phyloP scores from a whole-genome alignment of 1,140 invertebrate species.

The Eurosta solidaginis region DNA sequence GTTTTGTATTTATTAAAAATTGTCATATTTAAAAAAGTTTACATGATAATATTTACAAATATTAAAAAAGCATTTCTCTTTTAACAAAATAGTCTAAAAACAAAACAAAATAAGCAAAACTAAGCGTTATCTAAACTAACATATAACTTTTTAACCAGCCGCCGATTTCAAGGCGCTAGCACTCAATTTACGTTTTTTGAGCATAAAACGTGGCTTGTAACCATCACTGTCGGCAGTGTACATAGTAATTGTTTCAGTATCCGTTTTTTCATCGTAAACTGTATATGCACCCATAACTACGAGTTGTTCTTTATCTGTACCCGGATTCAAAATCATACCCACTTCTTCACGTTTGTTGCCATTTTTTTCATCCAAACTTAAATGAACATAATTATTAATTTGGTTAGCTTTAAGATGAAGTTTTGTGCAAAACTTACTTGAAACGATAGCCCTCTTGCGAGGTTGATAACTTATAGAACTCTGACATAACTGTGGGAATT shows the following conservation, averaged over 20 bases:
- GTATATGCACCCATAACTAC: constrained; percentile 53
- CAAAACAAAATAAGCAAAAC: background rate
- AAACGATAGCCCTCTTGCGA: constrained; percentile 49
- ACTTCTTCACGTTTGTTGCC: constrained; percentile 52
- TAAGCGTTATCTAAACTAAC: too few species aligned
- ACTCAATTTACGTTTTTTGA: constrained; percentile 53
- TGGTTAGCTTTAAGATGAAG: background rate
- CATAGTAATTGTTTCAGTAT: constrained; percentile 49
- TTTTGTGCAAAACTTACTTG: constrained; percentile 36
- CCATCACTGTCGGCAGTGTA: constrained; percentile 58
- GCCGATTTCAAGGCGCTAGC: constrained; percentile 46
- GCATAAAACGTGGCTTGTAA: constrained; percentile 46
- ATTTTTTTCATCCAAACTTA: constrained; percentile 49
- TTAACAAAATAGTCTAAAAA: too few species aligned
- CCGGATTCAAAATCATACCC: constrained; percentile 55
- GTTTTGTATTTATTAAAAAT: too few species aligned
- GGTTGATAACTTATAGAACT: constrained; percentile 38
- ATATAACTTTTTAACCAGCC: constrained; percentile 47
- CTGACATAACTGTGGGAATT: constrained; percentile 37
- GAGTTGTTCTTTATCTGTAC: constrained; percentile 45
- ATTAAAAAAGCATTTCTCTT: background rate
- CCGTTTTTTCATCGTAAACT: constrained; percentile 47
- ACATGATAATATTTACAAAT: background rate
- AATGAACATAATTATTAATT: background rate
- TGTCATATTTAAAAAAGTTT: too few species aligned